Percentiles rank a stretch among this genome's conserved stretches.
phyloP scores from a whole-genome alignment of 2,797 vertebrate species.

The Graptemys geographica region DNA sequence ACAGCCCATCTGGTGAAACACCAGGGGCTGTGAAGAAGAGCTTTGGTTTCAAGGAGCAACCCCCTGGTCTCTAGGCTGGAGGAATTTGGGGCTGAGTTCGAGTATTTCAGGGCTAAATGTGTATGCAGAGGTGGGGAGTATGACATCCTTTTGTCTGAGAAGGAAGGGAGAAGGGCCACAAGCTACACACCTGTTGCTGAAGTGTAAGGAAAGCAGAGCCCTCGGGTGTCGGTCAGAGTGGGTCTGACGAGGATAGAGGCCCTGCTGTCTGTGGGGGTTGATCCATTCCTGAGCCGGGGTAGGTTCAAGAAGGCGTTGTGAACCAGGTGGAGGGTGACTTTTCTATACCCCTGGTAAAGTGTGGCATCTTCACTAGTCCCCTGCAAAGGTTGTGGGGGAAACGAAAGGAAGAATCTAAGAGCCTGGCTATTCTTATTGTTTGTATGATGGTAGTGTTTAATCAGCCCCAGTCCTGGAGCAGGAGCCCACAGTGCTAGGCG shows the following conservation, averaged over 20 bases:
- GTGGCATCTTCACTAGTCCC: neutral
- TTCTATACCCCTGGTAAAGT: neutral
- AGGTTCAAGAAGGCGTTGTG: too few species aligned
- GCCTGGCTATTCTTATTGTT: neutral
- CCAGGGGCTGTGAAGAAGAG: too few species aligned
- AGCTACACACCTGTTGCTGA: neutral
- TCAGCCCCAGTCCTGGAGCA: too few species aligned
- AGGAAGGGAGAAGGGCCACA: too few species aligned
- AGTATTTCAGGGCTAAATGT: too few species aligned
- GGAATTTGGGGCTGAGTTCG: neutral
- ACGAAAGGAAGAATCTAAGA: neutral
- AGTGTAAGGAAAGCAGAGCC: neutral
- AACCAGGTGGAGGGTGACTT: too few species aligned
- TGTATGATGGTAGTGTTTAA: neutral
- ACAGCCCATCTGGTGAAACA: too few species aligned
- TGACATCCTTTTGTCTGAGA: too few species aligned
- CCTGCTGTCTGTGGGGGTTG: too few species aligned
- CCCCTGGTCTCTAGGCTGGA: neutral
- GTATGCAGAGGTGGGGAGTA: too few species aligned
- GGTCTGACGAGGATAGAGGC: neutral
- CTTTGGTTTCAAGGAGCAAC: neutral
- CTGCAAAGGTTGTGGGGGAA: neutral
- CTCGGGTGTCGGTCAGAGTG: neutral
- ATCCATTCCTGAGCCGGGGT: too few species aligned
- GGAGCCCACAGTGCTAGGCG: too few species aligned